Percentiles rank a stretch among this genome's conserved stretches.
phyloP scores from a whole-genome alignment of 1,140 invertebrate species.

The Dinoponera quadriceps region DNA sequence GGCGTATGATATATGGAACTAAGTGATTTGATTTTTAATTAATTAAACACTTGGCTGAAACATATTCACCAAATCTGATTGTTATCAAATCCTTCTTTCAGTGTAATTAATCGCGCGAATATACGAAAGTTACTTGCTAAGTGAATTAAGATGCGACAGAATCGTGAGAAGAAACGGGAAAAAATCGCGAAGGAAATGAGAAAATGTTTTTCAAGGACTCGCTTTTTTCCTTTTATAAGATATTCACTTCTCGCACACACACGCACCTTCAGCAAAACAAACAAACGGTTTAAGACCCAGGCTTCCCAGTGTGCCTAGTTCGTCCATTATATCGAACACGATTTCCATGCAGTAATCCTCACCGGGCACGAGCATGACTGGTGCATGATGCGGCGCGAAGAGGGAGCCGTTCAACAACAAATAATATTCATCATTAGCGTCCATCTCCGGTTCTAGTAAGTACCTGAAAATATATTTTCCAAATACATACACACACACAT shows the following conservation, averaged over 20 bases:
- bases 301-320: too few species aligned
- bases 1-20: too few species aligned
- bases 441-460: conserved; percentile 85
- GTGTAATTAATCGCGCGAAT: too few species aligned
- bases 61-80: too few species aligned
- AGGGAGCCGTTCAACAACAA: conserved; percentile 87
- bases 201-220: neutral
- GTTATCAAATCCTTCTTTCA: too few species aligned
- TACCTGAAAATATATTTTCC: conserved; percentile 80
- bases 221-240: neutral
- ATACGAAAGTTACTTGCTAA: too few species aligned
- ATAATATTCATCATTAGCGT: conserved; percentile 86
- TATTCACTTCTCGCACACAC: neutral
- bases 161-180: too few species aligned
- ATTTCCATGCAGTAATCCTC: conserved; percentile 86
- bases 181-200: neutral
- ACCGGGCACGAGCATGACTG: conserved; percentile 83
- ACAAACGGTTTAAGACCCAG: conserved; percentile 82
- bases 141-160: too few species aligned
- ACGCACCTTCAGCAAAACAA: conserved; percentile 82
- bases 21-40: too few species aligned
- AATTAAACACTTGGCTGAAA: too few species aligned
- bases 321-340: conserved; percentile 66
- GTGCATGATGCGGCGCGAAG: conserved; percentile 83
- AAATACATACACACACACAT: neutral